Evolutionary conservation across 2,888 invertebrate genomes (phyloP).

Genomic region (Eueremaeus valkanovi): DNA sequence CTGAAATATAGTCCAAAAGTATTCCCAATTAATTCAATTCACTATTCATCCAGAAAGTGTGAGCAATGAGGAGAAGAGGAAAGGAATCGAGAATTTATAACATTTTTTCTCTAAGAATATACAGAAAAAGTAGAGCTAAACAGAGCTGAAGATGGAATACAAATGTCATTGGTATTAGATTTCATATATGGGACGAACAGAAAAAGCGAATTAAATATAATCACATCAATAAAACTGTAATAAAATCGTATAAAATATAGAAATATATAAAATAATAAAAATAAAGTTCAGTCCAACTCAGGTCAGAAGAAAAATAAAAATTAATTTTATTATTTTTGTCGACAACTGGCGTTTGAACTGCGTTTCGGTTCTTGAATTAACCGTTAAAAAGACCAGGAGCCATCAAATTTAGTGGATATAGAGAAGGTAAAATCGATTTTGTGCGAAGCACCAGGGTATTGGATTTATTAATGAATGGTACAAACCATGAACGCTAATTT

Average conservation of each 20-base stretch:
- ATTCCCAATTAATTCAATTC: constrained; percentile 11
- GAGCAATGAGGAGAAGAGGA: background rate
- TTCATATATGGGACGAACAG: background rate
- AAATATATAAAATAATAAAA: constrained; percentile 18
- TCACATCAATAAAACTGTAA: constrained; percentile 31
- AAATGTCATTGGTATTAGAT: background rate
- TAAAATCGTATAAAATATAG: constrained; percentile 26
- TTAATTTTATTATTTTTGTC: too few relatives aligned
- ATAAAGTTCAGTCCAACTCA: background rate
- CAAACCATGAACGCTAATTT: constrained; percentile 47
- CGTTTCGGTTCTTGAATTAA: too few relatives aligned
- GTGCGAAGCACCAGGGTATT: too few relatives aligned
- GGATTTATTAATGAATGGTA: too few relatives aligned
- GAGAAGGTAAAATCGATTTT: too few relatives aligned
- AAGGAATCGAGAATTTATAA: constrained; percentile 28
- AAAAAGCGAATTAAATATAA: constrained; percentile 30
- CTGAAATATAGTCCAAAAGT: constrained; percentile 37
- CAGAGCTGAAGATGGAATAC: background rate
- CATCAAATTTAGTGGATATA: too few relatives aligned
- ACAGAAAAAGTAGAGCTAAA: background rate
- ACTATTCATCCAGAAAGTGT: background rate
- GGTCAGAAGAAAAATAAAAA: background rate
- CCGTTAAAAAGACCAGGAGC: too few relatives aligned
- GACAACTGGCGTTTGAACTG: too few relatives aligned
- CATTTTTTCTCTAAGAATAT: too few relatives aligned